Percentiles rank a stretch among this genome's conserved stretches.
These are phyloP conservation scores for Phalera bucephala DNA, from an alignment of 2,888 invertebrate species.

Conservation along the genomic window DNA sequence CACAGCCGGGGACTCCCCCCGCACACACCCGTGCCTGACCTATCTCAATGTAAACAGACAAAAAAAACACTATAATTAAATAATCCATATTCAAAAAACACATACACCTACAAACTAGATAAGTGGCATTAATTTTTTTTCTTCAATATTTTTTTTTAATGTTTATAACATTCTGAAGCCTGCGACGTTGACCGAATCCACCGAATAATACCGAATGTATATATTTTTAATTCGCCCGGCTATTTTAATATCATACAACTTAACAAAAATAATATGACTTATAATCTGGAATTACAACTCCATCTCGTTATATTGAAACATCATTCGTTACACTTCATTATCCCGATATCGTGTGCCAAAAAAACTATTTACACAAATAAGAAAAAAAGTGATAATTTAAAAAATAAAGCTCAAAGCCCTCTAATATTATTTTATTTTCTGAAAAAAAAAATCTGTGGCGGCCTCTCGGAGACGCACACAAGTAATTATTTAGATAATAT, in stretches of 20 bases:
- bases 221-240: slow-evolving; percentile 20
- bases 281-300: slow-evolving; percentile 35
- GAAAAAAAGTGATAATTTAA: slow-evolving; percentile 33
- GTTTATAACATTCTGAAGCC: slow-evolving; percentile 24
- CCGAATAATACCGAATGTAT: slow-evolving; percentile 21
- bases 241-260: slow-evolving; percentile 34
- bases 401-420: slow-evolving; percentile 55
- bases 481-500: slow-evolving; percentile 40
- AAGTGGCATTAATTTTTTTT: slow-evolving; percentile 45
- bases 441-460: slow-evolving; percentile 25
- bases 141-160: slow-evolving; percentile 30
- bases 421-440: slow-evolving; percentile 37
- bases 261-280: slow-evolving; percentile 45
- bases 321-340: slow-evolving; percentile 28
- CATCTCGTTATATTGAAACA: slow-evolving; percentile 24
- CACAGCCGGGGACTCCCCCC: slow-evolving; percentile 21
- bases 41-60: slow-evolving; percentile 62
- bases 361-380: slow-evolving; percentile 48
- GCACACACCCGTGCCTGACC: slow-evolving; percentile 52
- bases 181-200: slow-evolving; percentile 21
- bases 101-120: slow-evolving; percentile 75
- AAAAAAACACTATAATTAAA: slow-evolving; percentile 63
- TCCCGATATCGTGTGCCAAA: slow-evolving; percentile 22
- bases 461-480: slow-evolving; percentile 29
- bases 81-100: slow-evolving; percentile 69